Percentiles rank a stretch among this genome's conserved stretches.
phyloP scores from a whole-genome alignment of 2,888 invertebrate species.

The Carabus problematicus region DNA sequence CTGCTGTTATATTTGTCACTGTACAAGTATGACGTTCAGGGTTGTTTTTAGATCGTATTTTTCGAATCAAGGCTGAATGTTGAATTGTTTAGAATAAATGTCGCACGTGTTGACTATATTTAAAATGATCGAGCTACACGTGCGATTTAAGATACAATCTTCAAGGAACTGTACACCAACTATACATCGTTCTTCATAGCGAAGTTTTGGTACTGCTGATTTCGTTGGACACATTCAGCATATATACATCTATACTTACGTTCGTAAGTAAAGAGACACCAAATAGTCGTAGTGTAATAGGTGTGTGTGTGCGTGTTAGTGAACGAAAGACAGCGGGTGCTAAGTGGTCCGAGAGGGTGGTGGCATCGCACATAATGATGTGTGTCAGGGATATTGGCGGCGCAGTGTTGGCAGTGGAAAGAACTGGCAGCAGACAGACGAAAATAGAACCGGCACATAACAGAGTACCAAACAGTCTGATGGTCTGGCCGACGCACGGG shows the following conservation, averaged over 20 bases:
- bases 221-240: neutral
- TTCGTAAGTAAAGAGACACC: neutral
- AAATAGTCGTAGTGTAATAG: conserved; percentile 1
- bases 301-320: neutral
- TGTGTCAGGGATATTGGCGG: conserved; percentile 41
- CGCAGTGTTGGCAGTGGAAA: conserved; percentile 31
- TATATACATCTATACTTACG: neutral
- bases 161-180: no score
- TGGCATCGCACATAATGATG: conserved; percentile 28
- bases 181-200: neutral
- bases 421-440: conserved; percentile 34
- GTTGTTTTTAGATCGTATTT: no score
- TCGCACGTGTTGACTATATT: no score
- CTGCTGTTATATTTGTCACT: no score
- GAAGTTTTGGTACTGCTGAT: conserved; percentile 11
- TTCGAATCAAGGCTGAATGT: no score
- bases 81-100: no score
- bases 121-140: no score
- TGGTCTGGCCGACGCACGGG: conserved; percentile 14
- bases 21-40: no score
- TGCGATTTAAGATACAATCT: no score
- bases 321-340: conserved; percentile 27
- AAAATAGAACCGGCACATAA: conserved; percentile 35
- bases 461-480: conserved; percentile 42
- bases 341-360: conserved; percentile 39